phyloP scores from a whole-genome alignment of 2,113 vertebrate species.

The Calyptomena viridis region DNA sequence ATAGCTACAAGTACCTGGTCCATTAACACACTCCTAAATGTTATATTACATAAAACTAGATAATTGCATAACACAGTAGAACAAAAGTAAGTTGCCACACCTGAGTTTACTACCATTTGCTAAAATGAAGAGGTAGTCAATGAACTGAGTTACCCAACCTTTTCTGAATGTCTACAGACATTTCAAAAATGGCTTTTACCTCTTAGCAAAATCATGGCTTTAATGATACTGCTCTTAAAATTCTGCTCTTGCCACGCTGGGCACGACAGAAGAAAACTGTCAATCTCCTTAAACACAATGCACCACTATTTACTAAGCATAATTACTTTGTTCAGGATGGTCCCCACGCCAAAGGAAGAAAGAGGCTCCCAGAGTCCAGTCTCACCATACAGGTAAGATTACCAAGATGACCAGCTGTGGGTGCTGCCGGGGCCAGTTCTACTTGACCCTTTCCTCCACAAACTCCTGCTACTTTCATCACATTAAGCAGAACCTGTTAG shows the following conservation, averaged over 20 bases:
- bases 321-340: fast-evolving
- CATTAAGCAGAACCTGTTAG: neutral
- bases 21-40: neutral
- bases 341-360: neutral
- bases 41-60: neutral
- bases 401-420: fast-evolving
- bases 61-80: neutral
- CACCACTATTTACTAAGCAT: neutral
- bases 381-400: neutral
- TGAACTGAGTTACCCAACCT: neutral
- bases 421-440: fast-evolving
- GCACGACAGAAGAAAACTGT: neutral
- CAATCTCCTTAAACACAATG: fast-evolving
- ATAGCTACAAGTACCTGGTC: neutral
- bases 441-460: neutral
- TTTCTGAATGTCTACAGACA: neutral
- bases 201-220: neutral
- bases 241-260: neutral
- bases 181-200: neutral
- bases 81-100: neutral
- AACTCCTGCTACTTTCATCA: neutral
- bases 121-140: neutral
- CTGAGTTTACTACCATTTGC: neutral
- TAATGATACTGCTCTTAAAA: neutral
- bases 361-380: neutral